Percentiles rank a stretch among this genome's conserved stretches.
Conservation (phyloP, 2,113 vertebrate genomes). For the Carassius carassius region DNA sequence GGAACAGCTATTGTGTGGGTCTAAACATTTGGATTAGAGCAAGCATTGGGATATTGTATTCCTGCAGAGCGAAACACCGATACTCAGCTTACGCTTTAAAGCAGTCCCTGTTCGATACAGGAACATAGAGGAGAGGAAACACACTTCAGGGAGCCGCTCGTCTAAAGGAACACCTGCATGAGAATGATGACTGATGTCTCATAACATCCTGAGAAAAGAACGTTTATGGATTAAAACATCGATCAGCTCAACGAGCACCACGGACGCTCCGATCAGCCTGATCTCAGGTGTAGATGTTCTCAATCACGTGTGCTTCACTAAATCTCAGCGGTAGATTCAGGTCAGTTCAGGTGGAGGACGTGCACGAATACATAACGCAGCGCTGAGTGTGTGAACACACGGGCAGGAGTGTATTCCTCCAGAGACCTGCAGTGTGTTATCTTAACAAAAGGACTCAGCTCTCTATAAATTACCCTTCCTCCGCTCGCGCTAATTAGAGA, state of each 20-base stretch:
- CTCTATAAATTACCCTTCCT: constrained; percentile 62
- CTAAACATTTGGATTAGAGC: constrained; percentile 18
- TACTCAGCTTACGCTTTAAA: constrained; percentile 35
- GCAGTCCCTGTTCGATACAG: constrained; percentile 23
- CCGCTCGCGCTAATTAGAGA: constrained; percentile 59
- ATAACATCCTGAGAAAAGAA: constrained; percentile 60
- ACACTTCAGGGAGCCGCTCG: constrained; percentile 30
- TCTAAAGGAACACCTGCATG: constrained; percentile 37
- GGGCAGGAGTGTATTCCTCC: constrained; percentile 39
- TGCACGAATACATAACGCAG: not conserved
- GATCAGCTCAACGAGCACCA: constrained; percentile 49
- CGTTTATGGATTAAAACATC: constrained; percentile 55
- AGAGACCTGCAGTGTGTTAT: constrained; percentile 52
- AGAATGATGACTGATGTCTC: constrained; percentile 56
- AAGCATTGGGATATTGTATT: constrained; percentile 21
- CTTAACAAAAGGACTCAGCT: constrained; percentile 57
- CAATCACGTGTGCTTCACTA: not conserved
- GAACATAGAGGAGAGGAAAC: constrained; percentile 12
- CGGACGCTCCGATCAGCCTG: constrained; percentile 41
- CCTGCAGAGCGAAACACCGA: constrained; percentile 31
- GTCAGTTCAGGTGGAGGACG: constrained; percentile 25
- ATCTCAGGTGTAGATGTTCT: constrained; percentile 49
- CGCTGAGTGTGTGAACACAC: not conserved
- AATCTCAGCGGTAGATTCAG: constrained; percentile 15
- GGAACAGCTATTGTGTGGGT: not conserved